Conservation (phyloP, 1,140 invertebrate genomes). For the Papilio xuthus region DNA sequence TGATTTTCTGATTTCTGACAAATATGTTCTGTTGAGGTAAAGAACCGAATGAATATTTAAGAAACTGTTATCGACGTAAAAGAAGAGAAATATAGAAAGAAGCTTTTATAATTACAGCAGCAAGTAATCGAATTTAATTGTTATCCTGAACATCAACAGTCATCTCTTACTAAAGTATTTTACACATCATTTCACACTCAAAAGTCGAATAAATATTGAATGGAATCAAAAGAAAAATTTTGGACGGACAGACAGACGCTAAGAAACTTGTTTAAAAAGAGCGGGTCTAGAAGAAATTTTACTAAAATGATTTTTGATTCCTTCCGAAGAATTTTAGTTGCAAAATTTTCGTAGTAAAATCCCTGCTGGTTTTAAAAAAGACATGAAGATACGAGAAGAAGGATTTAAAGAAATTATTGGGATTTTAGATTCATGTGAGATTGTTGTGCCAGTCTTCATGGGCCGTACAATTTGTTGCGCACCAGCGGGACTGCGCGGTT, state of each 20-base stretch:
- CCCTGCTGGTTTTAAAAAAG: constrained; percentile 17
- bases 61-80: constrained; percentile 55
- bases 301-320: constrained; percentile 16
- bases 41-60: constrained; percentile 32
- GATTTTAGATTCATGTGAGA: constrained; percentile 63
- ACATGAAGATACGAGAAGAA: constrained; percentile 6
- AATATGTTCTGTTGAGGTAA: not conserved
- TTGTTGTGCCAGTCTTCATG: constrained; percentile 72
- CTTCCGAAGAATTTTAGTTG: not conserved
- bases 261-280: constrained; percentile 48
- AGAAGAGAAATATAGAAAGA: constrained; percentile 57
- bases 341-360: constrained; percentile 19
- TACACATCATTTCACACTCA: constrained; percentile 67
- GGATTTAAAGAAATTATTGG: constrained; percentile 38
- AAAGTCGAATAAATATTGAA: constrained; percentile 50
- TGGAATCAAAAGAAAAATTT: constrained; percentile 67
- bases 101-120: constrained; percentile 68
- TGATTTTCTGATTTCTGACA: not conserved
- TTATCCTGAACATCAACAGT: constrained; percentile 60
- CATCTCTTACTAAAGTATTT: constrained; percentile 70
- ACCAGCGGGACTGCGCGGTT: constrained; percentile 92
- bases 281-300: constrained; percentile 42
- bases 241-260: constrained; percentile 78
- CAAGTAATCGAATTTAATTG: constrained; percentile 60
- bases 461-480: constrained; percentile 84